Evolutionary conservation across 2,797 vertebrate genomes (phyloP), one percentile per base, ranked within the genome.

Genomic region (Gambelia wislizenii): DNA sequence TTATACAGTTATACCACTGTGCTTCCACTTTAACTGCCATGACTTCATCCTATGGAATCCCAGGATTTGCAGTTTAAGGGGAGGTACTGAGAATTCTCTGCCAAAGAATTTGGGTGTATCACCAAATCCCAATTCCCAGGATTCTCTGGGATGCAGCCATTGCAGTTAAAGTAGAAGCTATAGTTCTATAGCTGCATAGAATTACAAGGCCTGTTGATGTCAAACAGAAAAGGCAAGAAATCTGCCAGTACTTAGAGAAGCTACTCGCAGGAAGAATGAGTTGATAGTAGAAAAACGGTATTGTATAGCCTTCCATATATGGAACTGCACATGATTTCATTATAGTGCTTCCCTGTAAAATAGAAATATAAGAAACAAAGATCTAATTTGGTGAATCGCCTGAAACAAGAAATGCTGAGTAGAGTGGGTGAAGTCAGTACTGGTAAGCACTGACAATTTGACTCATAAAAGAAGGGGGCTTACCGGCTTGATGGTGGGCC

Each of bases 261-360:
- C 8, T 39, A 52, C n/a, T 75, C 75, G 47, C 9, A 44, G 36
- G 39, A 42, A 81, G n/a, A 30, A 56, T 18, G 20, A 67, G 18
- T 33, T 22, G 30, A 6, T 13, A 22, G 49, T 20, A 27, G 84
- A 76, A 42, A 77, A 89, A 47, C n/a, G 14, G 56, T 69, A 47
- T 70, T 90, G 76, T 77, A 85, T 33, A 81, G 61, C 61, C 70
- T 91, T 52, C 47, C 72, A 42, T 47, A 42, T 81, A 16, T 64
- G 76, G 14, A 54, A 54, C 16, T 16, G 13, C 54, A 54, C 27
- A 10, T 76, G 72, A 85, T 76, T 76, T 76, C 39, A 7, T 61
- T 39, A 61, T 8, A n/a, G 36, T 76, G 39, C 70, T 85, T 85
- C 36, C 9, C 52, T 47, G 16, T 86, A 64, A 30, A 76, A 49